phyloP scores from a whole-genome alignment of 1,140 invertebrate genomes.

The Drosophila equinoxialis region DNA sequence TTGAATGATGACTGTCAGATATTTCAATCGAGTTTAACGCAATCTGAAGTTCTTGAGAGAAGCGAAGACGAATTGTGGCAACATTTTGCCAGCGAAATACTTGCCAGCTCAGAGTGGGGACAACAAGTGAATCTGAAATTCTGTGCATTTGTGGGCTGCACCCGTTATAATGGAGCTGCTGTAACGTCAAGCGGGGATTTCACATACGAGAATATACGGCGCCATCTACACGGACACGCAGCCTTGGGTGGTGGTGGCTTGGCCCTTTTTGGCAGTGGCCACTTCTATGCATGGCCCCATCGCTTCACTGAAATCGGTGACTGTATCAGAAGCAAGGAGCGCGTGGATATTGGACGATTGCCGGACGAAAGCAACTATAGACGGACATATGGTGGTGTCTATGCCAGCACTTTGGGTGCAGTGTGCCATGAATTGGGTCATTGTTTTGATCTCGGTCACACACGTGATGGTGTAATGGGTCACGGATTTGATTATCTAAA shows the following conservation, averaged over 20 bases:
- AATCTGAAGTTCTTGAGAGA: slow-evolving; percentile 89
- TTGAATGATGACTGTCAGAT: slow-evolving; percentile 87
- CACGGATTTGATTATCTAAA: slow-evolving; percentile 95
- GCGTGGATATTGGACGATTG: slow-evolving; percentile 88
- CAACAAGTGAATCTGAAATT: slow-evolving; percentile 88
- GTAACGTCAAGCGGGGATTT: slow-evolving; percentile 85
- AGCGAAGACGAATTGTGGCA: slow-evolving; percentile 93
- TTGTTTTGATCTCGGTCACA: slow-evolving; percentile 96
- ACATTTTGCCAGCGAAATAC: slow-evolving; percentile 91
- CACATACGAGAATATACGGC: slow-evolving; percentile 89
- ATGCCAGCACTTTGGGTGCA: slow-evolving; percentile 96
- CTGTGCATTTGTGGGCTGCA: slow-evolving; percentile 94
- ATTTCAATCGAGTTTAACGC: slow-evolving; percentile 89
- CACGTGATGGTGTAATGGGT: slow-evolving; percentile 95
- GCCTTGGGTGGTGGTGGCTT: slow-evolving; percentile 95
- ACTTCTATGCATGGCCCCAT: slow-evolving; percentile 95
- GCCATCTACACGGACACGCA: slow-evolving; percentile 91
- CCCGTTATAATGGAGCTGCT: slow-evolving; percentile 88
- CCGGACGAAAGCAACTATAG: slow-evolving; percentile 96
- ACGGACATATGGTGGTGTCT: slow-evolving; percentile 93
- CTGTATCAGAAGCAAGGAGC: slow-evolving; percentile 84
- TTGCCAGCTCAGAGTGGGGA: slow-evolving; percentile 86
- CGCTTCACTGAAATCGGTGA: slow-evolving; percentile 87
- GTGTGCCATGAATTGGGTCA: slow-evolving; percentile 97
- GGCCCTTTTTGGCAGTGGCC: slow-evolving; percentile 94